Percentiles rank a stretch among this genome's conserved stretches.
phyloP scores from a whole-genome alignment of 2,888 invertebrate species.

The Seira musarum region DNA sequence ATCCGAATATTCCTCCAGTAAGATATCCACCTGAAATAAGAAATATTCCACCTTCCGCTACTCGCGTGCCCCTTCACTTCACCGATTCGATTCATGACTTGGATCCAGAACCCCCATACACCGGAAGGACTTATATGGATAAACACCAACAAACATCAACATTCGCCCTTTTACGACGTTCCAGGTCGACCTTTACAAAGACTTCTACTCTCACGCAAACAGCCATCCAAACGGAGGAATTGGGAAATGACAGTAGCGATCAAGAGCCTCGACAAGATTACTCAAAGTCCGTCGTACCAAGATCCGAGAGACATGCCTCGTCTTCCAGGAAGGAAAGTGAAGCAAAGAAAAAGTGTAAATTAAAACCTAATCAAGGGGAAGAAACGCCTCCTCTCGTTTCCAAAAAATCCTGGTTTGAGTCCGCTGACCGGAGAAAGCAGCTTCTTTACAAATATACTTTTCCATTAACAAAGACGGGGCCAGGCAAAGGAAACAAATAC shows the following conservation, averaged over 20 bases:
- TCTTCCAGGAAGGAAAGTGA: neutral
- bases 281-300: neutral
- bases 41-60: neutral
- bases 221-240: neutral
- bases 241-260: neutral
- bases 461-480: neutral
- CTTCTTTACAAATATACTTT: neutral
- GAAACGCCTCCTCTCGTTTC: neutral
- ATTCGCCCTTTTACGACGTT: neutral
- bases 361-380: neutral
- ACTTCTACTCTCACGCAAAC: neutral
- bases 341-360: neutral
- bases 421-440: neutral
- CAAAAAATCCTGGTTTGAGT: neutral
- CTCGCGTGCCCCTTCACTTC: slow-evolving; percentile 18
- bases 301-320: neutral
- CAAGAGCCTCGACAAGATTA: neutral
- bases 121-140: neutral
- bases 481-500: neutral
- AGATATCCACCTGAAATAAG: slow-evolving; percentile 15
- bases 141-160: neutral
- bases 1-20: slow-evolving; percentile 1
- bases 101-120: neutral
- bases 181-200: neutral
- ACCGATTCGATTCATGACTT: slow-evolving; percentile 21